A percentile compares a stretch with the other conserved stretches of the same genome.
Evolutionary conservation across 2,113 vertebrate species (phyloP).

Genomic region (Zosterops japonicus): DNA sequence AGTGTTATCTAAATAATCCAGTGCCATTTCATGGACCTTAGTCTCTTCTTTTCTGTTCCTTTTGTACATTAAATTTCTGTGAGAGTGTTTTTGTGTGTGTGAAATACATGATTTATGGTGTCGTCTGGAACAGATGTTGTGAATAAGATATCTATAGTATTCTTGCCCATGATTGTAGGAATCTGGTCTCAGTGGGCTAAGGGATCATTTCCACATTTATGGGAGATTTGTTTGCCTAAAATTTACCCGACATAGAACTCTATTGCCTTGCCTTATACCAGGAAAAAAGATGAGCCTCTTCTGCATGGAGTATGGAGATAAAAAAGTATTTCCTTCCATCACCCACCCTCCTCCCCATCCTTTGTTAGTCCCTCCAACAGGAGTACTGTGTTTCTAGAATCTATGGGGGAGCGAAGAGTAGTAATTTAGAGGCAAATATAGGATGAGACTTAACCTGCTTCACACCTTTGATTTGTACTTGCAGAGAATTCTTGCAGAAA

Average conservation of each 20-base stretch:
- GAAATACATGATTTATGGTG: neutral
- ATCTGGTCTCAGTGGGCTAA: neutral
- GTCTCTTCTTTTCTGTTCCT: neutral
- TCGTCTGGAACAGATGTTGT: neutral
- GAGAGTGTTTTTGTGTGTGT: neutral
- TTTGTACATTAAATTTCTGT: neutral
- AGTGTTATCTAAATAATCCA: neutral
- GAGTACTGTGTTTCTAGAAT: neutral
- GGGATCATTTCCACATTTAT: neutral
- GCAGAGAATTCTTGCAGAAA: neutral
- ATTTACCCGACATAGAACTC: neutral
- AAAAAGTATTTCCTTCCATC: neutral
- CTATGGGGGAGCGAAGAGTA: neutral
- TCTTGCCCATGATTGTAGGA: neutral
- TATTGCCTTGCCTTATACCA: neutral
- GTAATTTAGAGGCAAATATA: neutral
- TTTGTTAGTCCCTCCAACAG: neutral
- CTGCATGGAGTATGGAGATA: neutral
- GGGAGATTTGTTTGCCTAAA: neutral
- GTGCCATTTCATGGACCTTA: neutral
- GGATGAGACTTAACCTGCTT: neutral
- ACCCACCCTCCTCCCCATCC: neutral
- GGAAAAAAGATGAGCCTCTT: neutral
- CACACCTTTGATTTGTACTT: neutral
- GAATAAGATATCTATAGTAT: neutral